phyloP scores from a whole-genome alignment of 2,113 vertebrate species.

The Actinemys pallida region DNA sequence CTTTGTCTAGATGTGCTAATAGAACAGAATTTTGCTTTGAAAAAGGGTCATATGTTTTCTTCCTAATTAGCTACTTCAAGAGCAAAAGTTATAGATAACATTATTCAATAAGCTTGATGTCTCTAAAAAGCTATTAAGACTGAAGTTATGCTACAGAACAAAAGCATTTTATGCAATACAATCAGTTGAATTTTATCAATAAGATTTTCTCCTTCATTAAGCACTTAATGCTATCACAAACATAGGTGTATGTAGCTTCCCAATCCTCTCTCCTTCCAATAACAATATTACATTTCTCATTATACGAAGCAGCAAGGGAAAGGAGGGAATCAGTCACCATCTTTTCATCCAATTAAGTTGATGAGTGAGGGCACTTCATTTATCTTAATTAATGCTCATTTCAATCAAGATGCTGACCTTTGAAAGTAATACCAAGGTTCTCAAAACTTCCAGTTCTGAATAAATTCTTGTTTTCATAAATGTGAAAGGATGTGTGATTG shows the following conservation, averaged over 20 bases:
- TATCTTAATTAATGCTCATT: constrained; percentile 36
- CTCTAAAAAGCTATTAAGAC: constrained; percentile 24
- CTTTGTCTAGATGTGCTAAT: not conserved
- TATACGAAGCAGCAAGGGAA: not conserved
- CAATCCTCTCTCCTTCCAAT: constrained; percentile 34
- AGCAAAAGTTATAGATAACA: constrained; percentile 22
- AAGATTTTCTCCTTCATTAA: constrained; percentile 14
- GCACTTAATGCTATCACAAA: constrained; percentile 19
- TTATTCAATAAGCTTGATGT: not conserved
- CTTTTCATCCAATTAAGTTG: constrained; percentile 7
- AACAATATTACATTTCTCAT: constrained; percentile 24
- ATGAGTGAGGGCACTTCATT: constrained; percentile 24
- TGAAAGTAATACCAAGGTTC: constrained; percentile 11
- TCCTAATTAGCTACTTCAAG: constrained; percentile 46
- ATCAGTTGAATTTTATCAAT: constrained; percentile 35
- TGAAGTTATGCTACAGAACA: constrained; percentile 23
- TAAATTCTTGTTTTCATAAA: not conserved
- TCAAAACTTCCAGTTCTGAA: not conserved
- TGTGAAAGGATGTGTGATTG: not conserved
- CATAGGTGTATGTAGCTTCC: constrained; percentile 15
- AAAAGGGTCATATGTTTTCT: not conserved
- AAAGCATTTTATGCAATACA: constrained; percentile 49
- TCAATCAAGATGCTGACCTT: not conserved
- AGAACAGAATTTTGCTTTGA: constrained; percentile 1
- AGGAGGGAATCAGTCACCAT: not conserved